A percentile compares a stretch with the other conserved stretches of the same genome.
These are phyloP conservation scores for Yoshiicerus persimilis DNA, from an alignment of 1,140 invertebrate species.

Conservation along the genomic window DNA sequence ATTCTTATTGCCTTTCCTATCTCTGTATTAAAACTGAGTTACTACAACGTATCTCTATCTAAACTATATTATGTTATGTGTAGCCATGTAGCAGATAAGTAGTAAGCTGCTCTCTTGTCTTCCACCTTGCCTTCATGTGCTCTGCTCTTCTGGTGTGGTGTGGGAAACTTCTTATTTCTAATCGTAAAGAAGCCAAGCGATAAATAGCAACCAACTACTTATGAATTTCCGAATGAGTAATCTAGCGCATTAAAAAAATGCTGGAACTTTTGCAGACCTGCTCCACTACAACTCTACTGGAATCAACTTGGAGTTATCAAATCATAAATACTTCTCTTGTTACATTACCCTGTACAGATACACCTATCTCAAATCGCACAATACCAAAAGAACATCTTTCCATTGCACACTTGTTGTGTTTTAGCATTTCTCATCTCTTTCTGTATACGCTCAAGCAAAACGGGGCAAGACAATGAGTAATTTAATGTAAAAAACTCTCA, in stretches of 20 bases:
- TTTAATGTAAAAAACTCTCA: background rate
- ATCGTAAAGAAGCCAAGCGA: conserved; percentile 5
- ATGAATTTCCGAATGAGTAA: background rate
- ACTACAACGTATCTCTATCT: no score
- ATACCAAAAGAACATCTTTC: background rate
- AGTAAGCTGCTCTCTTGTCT: no score
- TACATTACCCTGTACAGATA: background rate
- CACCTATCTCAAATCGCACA: background rate
- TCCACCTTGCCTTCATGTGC: background rate
- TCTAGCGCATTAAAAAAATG: background rate
- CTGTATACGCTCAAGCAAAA: background rate
- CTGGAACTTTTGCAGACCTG: background rate
- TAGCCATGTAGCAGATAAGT: background rate
- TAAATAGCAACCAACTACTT: conserved; percentile 18
- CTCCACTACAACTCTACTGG: background rate
- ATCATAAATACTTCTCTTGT: conserved; percentile 17
- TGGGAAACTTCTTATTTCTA: background rate
- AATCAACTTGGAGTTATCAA: background rate
- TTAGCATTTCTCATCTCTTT: background rate
- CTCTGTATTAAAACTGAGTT: background rate
- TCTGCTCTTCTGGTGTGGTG: background rate
- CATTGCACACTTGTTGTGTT: background rate
- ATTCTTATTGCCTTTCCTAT: background rate
- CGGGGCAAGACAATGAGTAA: background rate
- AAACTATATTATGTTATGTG: background rate